phyloP scores from a whole-genome alignment of 1,140 invertebrate genomes.

The Colletes latitarsis region DNA sequence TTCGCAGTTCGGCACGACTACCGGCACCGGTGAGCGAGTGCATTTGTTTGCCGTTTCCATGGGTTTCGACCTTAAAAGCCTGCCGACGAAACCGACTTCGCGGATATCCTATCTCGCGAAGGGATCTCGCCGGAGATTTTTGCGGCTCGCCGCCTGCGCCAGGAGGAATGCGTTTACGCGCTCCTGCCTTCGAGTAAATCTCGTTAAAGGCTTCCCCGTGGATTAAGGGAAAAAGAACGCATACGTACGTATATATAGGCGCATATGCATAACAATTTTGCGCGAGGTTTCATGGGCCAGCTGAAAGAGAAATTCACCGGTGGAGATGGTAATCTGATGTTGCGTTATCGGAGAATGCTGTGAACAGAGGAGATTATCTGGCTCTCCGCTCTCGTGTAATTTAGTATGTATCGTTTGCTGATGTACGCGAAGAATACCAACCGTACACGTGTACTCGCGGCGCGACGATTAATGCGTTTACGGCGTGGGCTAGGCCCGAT shows the following conservation, averaged over 20 bases:
- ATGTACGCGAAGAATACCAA: conserved; percentile 6
- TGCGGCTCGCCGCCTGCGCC: conserved; percentile 45
- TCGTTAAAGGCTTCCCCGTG: conserved; percentile 54
- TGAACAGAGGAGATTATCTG: conserved; percentile 35
- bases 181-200: conserved; percentile 53
- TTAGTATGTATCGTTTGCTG: conserved; percentile 29
- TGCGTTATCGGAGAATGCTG: conserved; percentile 38
- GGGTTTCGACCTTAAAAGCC: conserved; percentile 66
- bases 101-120: conserved; percentile 74
- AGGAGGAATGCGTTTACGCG: conserved; percentile 56
- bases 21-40: conserved; percentile 25
- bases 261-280: conserved; percentile 48
- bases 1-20: conserved; percentile 2
- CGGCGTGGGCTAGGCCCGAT: background rate
- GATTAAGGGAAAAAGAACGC: conserved; percentile 11
- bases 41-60: conserved; percentile 58
- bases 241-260: background rate
- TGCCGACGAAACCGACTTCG: conserved; percentile 66
- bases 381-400: conserved; percentile 10
- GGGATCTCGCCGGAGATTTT: conserved; percentile 70
- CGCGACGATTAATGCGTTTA: conserved; percentile 29
- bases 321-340: conserved; percentile 46
- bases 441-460: conserved; percentile 16
- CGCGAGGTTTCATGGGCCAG: conserved; percentile 40
- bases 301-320: conserved; percentile 38